A percentile compares a stretch with the other conserved stretches of the same genome.
These are phyloP conservation scores for Meriones unguiculatus DNA, from an alignment of 2,113 vertebrate species.

Conservation along the genomic window DNA sequence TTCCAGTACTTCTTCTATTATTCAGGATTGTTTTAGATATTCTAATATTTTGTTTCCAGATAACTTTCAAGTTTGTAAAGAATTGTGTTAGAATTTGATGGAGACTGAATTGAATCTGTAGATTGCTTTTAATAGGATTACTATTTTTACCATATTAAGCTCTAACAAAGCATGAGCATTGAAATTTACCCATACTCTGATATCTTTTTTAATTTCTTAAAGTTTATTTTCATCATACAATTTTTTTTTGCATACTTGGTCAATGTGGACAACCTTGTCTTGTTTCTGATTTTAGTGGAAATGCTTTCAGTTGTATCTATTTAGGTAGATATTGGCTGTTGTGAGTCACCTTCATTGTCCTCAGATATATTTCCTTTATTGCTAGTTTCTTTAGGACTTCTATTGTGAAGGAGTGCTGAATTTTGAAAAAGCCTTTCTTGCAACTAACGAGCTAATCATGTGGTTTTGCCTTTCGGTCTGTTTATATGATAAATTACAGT, in stretches of 20 bases:
- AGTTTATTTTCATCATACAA: no score
- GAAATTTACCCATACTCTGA: background rate
- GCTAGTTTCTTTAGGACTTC: background rate
- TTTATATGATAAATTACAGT: background rate
- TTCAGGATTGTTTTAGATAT: background rate
- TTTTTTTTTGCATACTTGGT: no score
- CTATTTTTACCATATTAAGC: background rate
- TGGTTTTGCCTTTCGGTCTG: background rate
- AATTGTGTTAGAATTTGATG: background rate
- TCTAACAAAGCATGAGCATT: background rate
- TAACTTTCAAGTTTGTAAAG: background rate
- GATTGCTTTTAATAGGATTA: background rate
- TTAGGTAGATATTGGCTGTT: background rate
- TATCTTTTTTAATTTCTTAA: background rate
- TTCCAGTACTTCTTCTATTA: background rate
- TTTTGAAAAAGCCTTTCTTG: background rate
- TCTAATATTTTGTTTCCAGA: background rate
- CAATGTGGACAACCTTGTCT: no score
- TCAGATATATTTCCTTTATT: background rate
- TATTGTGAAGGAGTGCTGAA: background rate
- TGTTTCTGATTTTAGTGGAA: no score
- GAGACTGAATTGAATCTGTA: background rate
- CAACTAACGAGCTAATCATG: background rate
- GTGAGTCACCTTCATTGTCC: no score
- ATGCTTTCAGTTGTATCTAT: no score